These are phyloP conservation scores for Meriones psammophilus DNA, from an alignment of 2,797 vertebrate genomes.

Conservation along the genomic window DNA sequence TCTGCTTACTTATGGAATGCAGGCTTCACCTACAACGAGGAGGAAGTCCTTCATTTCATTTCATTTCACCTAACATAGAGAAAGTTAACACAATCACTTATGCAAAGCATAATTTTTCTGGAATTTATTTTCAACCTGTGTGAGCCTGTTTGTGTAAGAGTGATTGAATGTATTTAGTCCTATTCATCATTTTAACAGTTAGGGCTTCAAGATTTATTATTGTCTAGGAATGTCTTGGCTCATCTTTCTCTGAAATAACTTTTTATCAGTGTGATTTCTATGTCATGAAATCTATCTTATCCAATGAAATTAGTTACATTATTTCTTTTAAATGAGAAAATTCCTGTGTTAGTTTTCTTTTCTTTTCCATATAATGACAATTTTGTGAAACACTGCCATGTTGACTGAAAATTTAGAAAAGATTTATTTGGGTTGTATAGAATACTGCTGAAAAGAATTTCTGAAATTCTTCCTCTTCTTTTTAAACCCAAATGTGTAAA, in stretches of 20 bases:
- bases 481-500: neutral
- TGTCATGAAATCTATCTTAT: neutral
- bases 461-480: neutral
- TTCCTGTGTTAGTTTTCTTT: neutral
- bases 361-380: neutral
- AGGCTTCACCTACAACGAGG: neutral
- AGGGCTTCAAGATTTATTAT: constrained; percentile 21
- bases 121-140: constrained; percentile 24
- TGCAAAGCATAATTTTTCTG: neutral
- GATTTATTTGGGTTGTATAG: neutral
- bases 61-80: neutral
- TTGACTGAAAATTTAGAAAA: neutral
- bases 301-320: neutral
- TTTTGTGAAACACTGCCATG: constrained; percentile 26
- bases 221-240: constrained; percentile 43
- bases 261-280: neutral
- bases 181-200: constrained; percentile 50
- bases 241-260: neutral
- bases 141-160: constrained; percentile 13
- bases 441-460: constrained; percentile 10
- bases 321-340: neutral
- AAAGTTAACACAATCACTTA: constrained; percentile 30
- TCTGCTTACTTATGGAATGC: neutral
- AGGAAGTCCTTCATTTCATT: neutral
- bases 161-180: neutral